Conservation (phyloP, 2,797 vertebrate genomes). For the Gila robusta region DNA sequence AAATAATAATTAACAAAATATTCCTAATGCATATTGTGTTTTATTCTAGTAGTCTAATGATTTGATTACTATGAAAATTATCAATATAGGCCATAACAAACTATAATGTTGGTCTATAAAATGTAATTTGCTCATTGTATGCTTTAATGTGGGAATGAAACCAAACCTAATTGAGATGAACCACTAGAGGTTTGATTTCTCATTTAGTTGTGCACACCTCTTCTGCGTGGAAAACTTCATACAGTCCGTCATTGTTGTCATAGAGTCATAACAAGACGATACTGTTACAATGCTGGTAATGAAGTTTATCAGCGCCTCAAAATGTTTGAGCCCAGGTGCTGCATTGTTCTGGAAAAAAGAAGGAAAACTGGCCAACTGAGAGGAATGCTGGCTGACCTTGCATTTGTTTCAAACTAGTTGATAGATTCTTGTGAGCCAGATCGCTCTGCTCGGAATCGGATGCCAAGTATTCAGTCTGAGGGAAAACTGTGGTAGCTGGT, state of each 20-base stretch:
- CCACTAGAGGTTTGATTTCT: background rate
- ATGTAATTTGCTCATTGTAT: background rate
- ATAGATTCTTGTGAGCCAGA: conserved; percentile 24
- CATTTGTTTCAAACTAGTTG: conserved; percentile 28
- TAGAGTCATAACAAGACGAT: background rate
- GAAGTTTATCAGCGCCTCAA: background rate
- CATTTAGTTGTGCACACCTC: background rate
- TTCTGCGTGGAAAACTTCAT: background rate
- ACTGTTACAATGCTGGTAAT: background rate
- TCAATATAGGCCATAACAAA: background rate
- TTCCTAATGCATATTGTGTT: background rate
- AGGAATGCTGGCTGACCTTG: conserved; percentile 66
- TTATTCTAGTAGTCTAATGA: background rate
- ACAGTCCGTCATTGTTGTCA: background rate
- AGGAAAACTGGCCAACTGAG: conserved; percentile 63
- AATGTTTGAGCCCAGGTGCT: conserved; percentile 74
- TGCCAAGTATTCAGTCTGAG: conserved; percentile 29
- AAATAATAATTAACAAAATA: background rate
- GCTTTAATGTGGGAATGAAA: background rate
- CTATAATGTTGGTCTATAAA: background rate
- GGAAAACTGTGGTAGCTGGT: conserved; percentile 67
- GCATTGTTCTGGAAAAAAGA: conserved; percentile 76
- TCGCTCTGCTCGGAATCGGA: conserved; percentile 4
- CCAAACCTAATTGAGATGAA: background rate
- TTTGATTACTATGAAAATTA: background rate